Evolutionary conservation across 2,888 invertebrate species (phyloP), one percentile per base, ranked within the genome.

Genomic region (Orthosia incerta): DNA sequence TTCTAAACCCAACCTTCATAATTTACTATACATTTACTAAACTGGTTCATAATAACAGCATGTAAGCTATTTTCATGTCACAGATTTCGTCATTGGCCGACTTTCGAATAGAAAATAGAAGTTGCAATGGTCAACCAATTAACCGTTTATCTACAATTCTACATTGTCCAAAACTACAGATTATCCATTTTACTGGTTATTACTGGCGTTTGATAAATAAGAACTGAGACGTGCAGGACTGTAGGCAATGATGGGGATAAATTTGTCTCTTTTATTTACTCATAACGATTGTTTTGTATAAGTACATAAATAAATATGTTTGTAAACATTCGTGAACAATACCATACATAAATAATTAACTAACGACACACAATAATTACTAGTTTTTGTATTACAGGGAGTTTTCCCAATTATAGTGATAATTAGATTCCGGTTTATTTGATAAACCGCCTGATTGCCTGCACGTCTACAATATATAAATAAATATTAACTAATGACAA

Each of bases 31-130:
- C n/a, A 31, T 4, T 12, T 20, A 5, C 13, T 16, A 13, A 20
- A 48, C 16, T 62, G 13, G 16, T 20, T 13, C 11, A 48, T 31
- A 63, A 7, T 23, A 3, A 9, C 20, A 48, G 20, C 11, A 39
- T 9, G n/a, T 60, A 31, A 55, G 46, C 55, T 16, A 46, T 16
- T 39, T n/a, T 60, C 23, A 39, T 26, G 20, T 50, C 39, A 45
- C 18, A 39, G 39, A 45, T 71, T 67, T 20, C 18, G 48, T 4
- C 45, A 39, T n/a, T 61, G n/a, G 18, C 48, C 56, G 48, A 73
- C 74, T 74, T 68, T 65, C 55, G 15, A 67, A 39, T 48, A 45
- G 20, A 39, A 13, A 48, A 53, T 60, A 26, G 16, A 50, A 61
- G 26, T 60, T 56, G 59, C 31, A 23, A 59, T 39, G 46, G 46